Base-by-base conservation (phyloP, 2,113 vertebrate species). In the Oryzias melastigma region DNA sequence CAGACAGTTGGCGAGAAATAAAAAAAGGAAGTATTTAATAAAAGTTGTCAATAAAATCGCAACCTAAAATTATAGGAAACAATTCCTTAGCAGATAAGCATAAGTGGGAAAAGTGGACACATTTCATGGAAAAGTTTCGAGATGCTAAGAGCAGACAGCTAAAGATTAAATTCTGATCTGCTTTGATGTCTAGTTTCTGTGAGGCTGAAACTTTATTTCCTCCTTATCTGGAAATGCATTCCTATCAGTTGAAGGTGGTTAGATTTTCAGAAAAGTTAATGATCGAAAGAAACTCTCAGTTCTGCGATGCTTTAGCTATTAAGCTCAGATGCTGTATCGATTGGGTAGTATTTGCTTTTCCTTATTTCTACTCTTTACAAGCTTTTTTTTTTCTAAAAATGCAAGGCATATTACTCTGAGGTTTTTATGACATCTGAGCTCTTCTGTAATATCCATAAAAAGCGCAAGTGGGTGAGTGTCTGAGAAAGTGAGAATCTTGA, bases 351-450 rank as follows among this genome's bases (percentile, higher is more conserved):
- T 50, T 49, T 14, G 41, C 15, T 44, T 16, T 42, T 46, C 57
- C 43, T 54, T 65, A 56, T 69, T 53, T 62, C 10, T 43, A 25
- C 17, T 62, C 46, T 5, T 5, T 46, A 63, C 15, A 42, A 65
- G 50, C 65, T 52, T 27, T 3, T 1, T 27, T 3, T 1, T n/a
- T 35, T 47, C 65, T 48, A 65, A 65, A 68, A 71, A 66, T 2
- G 35, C 52, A 57, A 24, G n/a, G 47, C 53, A 40, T 47, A 14
- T 42, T 56, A n/a, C 68, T 55, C 61, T 58, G 73, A 81, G 72
- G 64, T 59, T 49, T 62, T 65, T 68, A 15, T 68, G 68, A 83
- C 61, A 75, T 71, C 72, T 46, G 55, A 77, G 71, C 58, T 65
- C 42, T 49, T 52, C 50, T 49, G 4, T 73, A 64, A 72, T 61